Base-by-base conservation (phyloP, 1,140 invertebrate genomes). In the Protaetia brevitarsis region DNA sequence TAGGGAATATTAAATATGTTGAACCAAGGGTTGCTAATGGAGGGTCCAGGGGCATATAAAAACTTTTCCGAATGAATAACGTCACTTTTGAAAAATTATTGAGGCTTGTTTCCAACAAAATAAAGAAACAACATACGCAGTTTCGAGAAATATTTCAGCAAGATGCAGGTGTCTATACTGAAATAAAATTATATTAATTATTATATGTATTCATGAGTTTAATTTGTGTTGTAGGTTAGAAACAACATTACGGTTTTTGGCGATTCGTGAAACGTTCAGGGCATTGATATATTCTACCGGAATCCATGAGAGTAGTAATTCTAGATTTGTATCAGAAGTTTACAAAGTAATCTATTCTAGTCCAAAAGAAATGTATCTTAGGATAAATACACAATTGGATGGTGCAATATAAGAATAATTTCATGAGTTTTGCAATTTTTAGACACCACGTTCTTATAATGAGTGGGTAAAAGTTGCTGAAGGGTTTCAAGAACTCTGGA, bases 1-100 rank as follows among this genome's bases (percentile, higher is more conserved):
- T 11, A 66, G 37, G 66, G 66, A 34, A 19, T 68, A 8, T 68
- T 68, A 59, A 65, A 23, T 27, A 68, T 68, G 66, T 65, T 68
- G 41, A 68, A 68, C 41, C 21, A 66, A 16, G 66, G 66, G 30
- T 36, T 66, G 30, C 30, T 68, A 51, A 36, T 10, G 13, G 51
- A 67, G 65, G 37, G 66, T 66, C 66, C 63, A 26, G 13, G 13
- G 11, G 57, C 63, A 41, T 68, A 68, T 23, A 68, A 56, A 66
- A 68, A 66, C 19, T 66, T 65, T 60, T 68, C 34, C 62, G 62
- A 26, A 66, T 68, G 63, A 31, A 57, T 21, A 66, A 68, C 31
- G 29, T 21, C 23, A 58, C 41, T 34, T 68, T 66, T 59, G 63
- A 68, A 21, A 66, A 68, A 59, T 59, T 68, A 51, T 26, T 68